phyloP scores from a whole-genome alignment of 2,113 vertebrate genomes.

The Engraulis encrasicolus region DNA sequence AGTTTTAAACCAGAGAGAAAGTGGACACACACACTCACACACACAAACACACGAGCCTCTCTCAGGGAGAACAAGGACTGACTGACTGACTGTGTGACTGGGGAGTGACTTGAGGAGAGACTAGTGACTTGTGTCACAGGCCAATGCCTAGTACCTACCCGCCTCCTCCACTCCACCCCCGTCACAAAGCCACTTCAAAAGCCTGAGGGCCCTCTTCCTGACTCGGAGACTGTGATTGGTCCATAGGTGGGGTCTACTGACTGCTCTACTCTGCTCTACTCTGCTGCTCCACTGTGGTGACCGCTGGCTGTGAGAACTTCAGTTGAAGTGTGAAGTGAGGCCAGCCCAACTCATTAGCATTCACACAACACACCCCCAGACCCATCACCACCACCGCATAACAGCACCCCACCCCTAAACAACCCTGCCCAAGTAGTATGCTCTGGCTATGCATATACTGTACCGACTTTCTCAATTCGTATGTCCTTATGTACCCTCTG shows the following conservation, averaged over 20 bases:
- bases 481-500: too few species aligned
- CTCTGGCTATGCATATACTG: not conserved
- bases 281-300: too few species aligned
- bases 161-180: not conserved
- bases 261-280: too few species aligned
- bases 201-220: constrained; percentile 34
- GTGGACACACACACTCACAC: too few species aligned
- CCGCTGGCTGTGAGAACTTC: constrained; percentile 42
- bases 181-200: not conserved
- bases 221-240: constrained; percentile 45
- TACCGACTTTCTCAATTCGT: not conserved
- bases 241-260: constrained; percentile 33
- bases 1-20: not conserved
- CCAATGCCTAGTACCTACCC: not conserved
- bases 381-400: not conserved
- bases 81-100: too few species aligned
- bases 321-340: constrained; percentile 45
- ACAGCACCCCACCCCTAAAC: not conserved
- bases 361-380: too few species aligned
- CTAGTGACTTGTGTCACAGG: not conserved
- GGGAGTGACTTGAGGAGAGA: too few species aligned
- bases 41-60: not conserved
- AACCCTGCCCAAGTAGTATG: not conserved
- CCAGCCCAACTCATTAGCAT: constrained; percentile 53
- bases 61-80: not conserved